Percentiles rank a stretch among this genome's conserved stretches.
Conservation (phyloP, 2,888 invertebrate species). For the Girardia tigrina region DNA sequence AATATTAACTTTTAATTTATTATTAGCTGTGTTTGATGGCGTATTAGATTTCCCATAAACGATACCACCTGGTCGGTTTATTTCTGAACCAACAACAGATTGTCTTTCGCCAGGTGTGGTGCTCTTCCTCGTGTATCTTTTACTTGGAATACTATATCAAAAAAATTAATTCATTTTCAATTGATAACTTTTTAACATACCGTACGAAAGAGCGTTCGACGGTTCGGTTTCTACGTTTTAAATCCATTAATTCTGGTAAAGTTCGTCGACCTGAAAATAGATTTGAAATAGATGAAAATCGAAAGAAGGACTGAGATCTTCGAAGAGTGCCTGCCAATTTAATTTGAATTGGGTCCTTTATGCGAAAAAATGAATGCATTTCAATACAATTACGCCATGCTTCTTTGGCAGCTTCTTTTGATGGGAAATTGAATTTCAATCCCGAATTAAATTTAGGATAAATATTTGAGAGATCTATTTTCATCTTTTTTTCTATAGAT, state of each 20-base stretch:
- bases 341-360: background rate
- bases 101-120: background rate
- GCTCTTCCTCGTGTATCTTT: background rate
- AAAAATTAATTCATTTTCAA: too few species aligned
- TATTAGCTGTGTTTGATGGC: background rate
- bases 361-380: background rate
- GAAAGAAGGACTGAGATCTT: background rate
- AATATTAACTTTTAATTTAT: too few species aligned
- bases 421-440: background rate
- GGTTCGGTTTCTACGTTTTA: background rate
- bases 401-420: background rate
- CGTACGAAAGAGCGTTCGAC: background rate
- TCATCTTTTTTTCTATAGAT: background rate
- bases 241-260: background rate
- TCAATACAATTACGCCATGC: background rate
- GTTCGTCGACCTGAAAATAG: background rate
- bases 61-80: background rate
- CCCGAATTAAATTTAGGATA: background rate
- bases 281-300: background rate
- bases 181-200: background rate
- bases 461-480: background rate
- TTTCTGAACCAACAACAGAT: background rate
- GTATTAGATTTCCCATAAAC: background rate
- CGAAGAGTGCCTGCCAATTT: background rate
- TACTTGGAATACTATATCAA: background rate